A percentile compares a stretch with the other conserved stretches of the same genome.
Conservation (phyloP, 2,797 vertebrate genomes). For the Microchirus variegatus region DNA sequence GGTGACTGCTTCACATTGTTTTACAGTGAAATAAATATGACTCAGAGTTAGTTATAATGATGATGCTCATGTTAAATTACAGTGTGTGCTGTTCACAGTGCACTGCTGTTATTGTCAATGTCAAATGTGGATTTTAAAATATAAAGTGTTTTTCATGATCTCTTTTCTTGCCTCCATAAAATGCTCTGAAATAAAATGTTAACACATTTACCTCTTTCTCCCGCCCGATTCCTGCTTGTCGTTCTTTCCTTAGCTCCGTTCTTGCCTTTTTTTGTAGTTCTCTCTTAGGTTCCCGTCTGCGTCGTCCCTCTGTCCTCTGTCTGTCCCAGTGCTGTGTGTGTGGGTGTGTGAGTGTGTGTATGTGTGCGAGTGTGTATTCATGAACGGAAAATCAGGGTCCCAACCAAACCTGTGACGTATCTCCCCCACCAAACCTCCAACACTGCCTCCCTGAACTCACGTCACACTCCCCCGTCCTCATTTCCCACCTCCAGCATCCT, state of each 20-base stretch:
- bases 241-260: slow-evolving; percentile 34
- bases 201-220: slow-evolving; percentile 62
- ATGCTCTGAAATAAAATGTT: background rate
- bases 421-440: slow-evolving; percentile 9
- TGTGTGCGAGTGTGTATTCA: slow-evolving; percentile 25
- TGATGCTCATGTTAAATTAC: background rate
- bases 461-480: slow-evolving; percentile 28
- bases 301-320: slow-evolving; percentile 60
- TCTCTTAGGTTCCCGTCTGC: slow-evolving; percentile 50
- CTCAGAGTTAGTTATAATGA: background rate
- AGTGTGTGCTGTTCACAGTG: background rate
- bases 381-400: slow-evolving; percentile 33
- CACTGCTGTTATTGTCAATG: background rate
- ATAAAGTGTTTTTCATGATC: background rate
- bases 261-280: slow-evolving; percentile 47
- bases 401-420: slow-evolving; percentile 55
- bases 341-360: slow-evolving; percentile 21
- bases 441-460: slow-evolving; percentile 16
- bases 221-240: slow-evolving; percentile 15
- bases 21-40: slow-evolving; percentile 22
- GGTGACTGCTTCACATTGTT: slow-evolving; percentile 48
- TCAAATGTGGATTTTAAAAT: background rate
- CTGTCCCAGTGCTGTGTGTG: slow-evolving; percentile 64
- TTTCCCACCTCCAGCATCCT: slow-evolving; percentile 51
- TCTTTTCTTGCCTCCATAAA: too few species aligned